Percentiles rank a stretch among this genome's conserved stretches.
phyloP scores from a whole-genome alignment of 2,797 vertebrate genomes.

The Morus bassanus region DNA sequence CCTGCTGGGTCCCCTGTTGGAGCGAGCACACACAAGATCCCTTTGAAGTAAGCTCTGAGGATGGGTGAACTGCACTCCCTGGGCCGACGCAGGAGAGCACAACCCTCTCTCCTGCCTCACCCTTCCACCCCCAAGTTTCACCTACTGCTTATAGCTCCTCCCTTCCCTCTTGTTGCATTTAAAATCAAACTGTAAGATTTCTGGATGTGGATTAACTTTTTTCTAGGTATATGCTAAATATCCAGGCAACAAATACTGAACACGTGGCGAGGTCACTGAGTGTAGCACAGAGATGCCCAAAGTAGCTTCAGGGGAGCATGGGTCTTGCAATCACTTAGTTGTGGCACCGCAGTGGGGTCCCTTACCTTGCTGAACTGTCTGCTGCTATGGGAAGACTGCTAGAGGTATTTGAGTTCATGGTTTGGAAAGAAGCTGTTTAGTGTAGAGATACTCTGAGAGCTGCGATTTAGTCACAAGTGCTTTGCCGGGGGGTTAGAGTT shows the following conservation, averaged over 20 bases:
- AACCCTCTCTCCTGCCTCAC: neutral
- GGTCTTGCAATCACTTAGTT: neutral
- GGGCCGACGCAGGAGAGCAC: neutral
- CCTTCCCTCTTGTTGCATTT: neutral
- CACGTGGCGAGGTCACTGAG: neutral
- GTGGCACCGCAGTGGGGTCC: neutral
- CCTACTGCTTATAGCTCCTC: neutral
- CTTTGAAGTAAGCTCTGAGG: neutral
- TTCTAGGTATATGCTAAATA: neutral
- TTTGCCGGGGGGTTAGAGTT: neutral
- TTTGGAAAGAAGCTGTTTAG: neutral
- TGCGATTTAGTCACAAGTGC: neutral
- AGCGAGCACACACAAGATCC: neutral
- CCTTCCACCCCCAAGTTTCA: neutral
- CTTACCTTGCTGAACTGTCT: neutral
- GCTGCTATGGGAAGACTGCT: neutral
- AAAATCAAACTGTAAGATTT: neutral
- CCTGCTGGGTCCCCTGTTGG: neutral
- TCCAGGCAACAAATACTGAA: neutral
- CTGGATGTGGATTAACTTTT: neutral
- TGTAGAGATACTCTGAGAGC: neutral
- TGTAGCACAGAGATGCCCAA: neutral
- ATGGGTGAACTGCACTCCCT: neutral
- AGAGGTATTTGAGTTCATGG: neutral
- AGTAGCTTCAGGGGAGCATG: neutral